phyloP scores from a whole-genome alignment of 2,888 invertebrate species.

The Zelleria hepariella region DNA sequence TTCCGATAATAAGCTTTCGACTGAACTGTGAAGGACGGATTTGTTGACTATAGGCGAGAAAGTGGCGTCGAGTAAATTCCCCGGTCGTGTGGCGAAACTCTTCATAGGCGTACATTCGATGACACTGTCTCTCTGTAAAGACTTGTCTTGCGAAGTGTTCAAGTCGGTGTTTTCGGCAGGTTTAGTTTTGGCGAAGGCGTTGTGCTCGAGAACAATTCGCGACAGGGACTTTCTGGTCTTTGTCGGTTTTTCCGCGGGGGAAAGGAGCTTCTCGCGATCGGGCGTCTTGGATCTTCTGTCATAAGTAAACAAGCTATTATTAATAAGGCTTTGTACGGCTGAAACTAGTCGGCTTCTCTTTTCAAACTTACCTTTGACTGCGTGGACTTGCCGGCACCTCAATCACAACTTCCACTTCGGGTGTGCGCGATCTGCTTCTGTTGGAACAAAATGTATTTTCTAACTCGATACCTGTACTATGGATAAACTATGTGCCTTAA shows the following conservation, averaged over 20 bases:
- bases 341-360: background rate
- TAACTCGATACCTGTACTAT: no score
- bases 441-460: background rate
- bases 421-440: constrained; percentile 49
- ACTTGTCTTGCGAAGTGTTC: constrained; percentile 18
- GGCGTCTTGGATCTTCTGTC: constrained; percentile 49
- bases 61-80: constrained; percentile 48
- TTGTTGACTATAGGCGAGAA: constrained; percentile 58
- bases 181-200: constrained; percentile 53
- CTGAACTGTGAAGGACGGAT: constrained; percentile 47
- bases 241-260: constrained; percentile 38
- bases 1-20: constrained; percentile 34
- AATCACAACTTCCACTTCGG: constrained; percentile 35
- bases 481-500: no score
- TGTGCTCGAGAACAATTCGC: constrained; percentile 56
- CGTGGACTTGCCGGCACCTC: constrained; percentile 34
- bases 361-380: constrained; percentile 19
- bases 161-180: constrained; percentile 27
- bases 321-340: background rate
- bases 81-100: constrained; percentile 26
- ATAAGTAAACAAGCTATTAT: background rate
- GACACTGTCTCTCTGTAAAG: constrained; percentile 17
- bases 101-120: constrained; percentile 60
- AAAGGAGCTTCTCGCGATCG: constrained; percentile 41
- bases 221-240: constrained; percentile 50